Conservation (phyloP, 2,888 invertebrate species). For the Kuschelorhynchus macadamiae region DNA sequence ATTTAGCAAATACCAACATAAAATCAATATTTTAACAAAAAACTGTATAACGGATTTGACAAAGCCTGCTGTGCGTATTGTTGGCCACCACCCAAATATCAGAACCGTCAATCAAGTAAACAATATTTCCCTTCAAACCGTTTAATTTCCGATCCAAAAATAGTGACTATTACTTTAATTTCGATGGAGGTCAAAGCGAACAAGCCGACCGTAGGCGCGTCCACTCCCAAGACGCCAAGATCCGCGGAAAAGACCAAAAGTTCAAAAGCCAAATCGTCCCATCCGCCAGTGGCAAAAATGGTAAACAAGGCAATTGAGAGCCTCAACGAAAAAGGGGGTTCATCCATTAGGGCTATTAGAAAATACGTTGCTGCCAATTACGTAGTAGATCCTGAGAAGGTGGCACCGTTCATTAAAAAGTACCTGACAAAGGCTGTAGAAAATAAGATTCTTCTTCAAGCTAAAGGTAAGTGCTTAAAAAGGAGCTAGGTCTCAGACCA, state of each 20-base stretch:
- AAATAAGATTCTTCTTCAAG: slow-evolving; percentile 71
- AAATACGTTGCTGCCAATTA: slow-evolving; percentile 75
- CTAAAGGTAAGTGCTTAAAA: slow-evolving; percentile 70
- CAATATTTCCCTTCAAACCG: no score
- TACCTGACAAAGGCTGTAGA: slow-evolving; percentile 73
- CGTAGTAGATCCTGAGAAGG: slow-evolving; percentile 74
- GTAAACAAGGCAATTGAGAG: slow-evolving; percentile 72
- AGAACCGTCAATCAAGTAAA: no score
- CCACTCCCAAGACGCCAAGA: slow-evolving; percentile 46
- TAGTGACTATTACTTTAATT: not conserved
- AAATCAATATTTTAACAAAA: no score
- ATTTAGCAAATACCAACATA: no score
- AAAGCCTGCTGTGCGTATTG: no score
- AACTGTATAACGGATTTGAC: no score
- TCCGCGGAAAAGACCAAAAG: slow-evolving; percentile 51
- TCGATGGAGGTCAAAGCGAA: not conserved
- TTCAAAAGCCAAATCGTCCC: slow-evolving; percentile 55
- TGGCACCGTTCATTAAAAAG: slow-evolving; percentile 74
- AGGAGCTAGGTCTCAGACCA: no score
- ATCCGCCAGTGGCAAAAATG: slow-evolving; percentile 72
- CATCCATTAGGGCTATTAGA: slow-evolving; percentile 73
- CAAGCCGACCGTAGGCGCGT: not conserved
- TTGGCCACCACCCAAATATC: no score
- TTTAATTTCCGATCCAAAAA: no score
- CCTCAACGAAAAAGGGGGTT: slow-evolving; percentile 74